A percentile compares a stretch with the other conserved stretches of the same genome.
These are phyloP conservation scores for Corydoras sp. DNA, from an alignment of 2,113 vertebrate genomes.

Conservation along the genomic window DNA sequence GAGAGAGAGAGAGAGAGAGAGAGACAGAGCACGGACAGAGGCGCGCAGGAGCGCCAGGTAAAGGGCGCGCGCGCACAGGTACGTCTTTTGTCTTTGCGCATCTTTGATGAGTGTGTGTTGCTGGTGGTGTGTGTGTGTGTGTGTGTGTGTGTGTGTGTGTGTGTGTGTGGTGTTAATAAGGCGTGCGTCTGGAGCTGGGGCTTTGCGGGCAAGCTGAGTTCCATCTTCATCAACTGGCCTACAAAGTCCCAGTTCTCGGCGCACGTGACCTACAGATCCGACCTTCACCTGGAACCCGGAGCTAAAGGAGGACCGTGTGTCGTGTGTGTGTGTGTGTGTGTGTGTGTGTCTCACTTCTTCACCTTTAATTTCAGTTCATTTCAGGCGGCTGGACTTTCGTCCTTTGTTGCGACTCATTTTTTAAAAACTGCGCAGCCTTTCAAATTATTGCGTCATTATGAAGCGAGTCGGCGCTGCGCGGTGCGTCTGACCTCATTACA, in stretches of 20 bases:
- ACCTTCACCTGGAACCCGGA: constrained; percentile 16
- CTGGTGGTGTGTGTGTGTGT: too few species aligned
- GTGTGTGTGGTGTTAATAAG: too few species aligned
- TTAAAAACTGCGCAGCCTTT: too few species aligned
- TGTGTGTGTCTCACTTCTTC: too few species aligned
- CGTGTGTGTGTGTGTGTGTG: not conserved
- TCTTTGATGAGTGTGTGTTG: too few species aligned
- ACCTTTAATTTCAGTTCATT: too few species aligned
- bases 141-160: constrained; percentile 4
- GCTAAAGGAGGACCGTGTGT: not conserved
- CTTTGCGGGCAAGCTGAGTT: constrained; percentile 98
- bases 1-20: constrained; percentile 3
- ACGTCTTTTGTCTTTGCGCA: constrained; percentile 4
- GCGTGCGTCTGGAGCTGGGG: constrained; percentile 81
- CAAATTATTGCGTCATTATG: too few species aligned
- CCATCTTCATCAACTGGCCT: constrained; percentile 87
- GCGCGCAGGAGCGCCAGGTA: not conserved
- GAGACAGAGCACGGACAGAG: not conserved
- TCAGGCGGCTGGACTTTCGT: too few species aligned
- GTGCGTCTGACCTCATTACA: too few species aligned
- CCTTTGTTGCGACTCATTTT: too few species aligned
- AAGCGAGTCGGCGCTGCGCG: too few species aligned
- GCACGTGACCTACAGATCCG: constrained; percentile 57
- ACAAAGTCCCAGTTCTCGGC: constrained; percentile 98
- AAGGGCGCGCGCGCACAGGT: not conserved